phyloP scores from a whole-genome alignment of 92 coral and sea anemone genomes.

The Porites evermanni region DNA sequence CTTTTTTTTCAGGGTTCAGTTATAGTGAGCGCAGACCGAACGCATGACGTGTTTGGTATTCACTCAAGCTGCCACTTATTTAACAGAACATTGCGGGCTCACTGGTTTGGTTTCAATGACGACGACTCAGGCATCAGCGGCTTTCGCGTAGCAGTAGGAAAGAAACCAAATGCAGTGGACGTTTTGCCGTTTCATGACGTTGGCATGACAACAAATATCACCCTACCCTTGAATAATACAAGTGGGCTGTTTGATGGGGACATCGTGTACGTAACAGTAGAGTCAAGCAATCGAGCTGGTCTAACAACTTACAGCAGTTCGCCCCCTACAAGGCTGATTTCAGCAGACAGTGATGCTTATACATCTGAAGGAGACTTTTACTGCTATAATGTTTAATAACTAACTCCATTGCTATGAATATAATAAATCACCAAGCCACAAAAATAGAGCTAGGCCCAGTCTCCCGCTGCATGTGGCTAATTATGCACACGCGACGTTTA shows the following conservation, averaged over 20 bases:
- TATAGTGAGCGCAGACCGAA: slow-evolving; percentile 86
- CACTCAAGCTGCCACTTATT: slow-evolving; percentile 88
- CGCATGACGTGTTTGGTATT: slow-evolving; percentile 84
- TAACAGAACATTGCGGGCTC: slow-evolving; percentile 87
- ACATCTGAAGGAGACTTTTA: slow-evolving; percentile 75
- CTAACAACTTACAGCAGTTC: slow-evolving; percentile 68
- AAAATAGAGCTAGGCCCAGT: no score
- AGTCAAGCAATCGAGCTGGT: slow-evolving; percentile 84
- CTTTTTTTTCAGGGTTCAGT: slow-evolving; percentile 74
- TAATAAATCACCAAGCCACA: no score
- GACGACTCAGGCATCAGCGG: slow-evolving; percentile 78
- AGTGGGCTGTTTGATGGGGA: slow-evolving; percentile 75
- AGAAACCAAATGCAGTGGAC: slow-evolving; percentile 49
- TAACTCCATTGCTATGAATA: no score
- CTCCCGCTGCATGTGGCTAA: no score
- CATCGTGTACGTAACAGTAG: slow-evolving; percentile 77
- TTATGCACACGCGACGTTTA: no score
- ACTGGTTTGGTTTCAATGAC: slow-evolving; percentile 87
- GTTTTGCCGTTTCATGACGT: slow-evolving; percentile 62
- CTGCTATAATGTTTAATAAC: slow-evolving; percentile 43
- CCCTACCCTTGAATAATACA: slow-evolving; percentile 31
- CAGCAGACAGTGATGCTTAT: slow-evolving; percentile 56
- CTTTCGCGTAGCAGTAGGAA: slow-evolving; percentile 80
- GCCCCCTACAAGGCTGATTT: slow-evolving; percentile 85
- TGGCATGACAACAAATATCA: slow-evolving; percentile 64